Evolutionary conservation across 2,888 invertebrate species (phyloP).

Genomic region (Diplolepis rosae): DNA sequence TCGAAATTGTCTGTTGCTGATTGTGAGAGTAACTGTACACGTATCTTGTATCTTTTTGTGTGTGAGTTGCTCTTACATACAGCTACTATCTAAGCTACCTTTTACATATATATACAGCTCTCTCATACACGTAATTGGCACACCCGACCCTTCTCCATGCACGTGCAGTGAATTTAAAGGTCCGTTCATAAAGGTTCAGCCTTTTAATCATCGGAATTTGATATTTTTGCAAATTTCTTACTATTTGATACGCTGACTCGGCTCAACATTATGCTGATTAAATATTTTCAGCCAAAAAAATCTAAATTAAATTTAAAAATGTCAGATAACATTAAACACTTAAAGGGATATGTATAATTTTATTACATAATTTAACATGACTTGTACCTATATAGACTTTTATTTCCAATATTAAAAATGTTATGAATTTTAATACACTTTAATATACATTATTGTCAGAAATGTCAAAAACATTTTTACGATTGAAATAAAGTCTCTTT

Average conservation of each 20-base stretch:
- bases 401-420: too few relatives aligned
- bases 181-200: constrained; percentile 1
- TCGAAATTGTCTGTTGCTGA: constrained; percentile 8
- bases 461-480: too few relatives aligned
- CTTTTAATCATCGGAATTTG: constrained; percentile 10
- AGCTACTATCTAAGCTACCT: background rate
- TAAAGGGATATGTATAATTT: too few relatives aligned
- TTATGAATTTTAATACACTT: too few relatives aligned
- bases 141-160: too few relatives aligned
- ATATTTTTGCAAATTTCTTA: background rate
- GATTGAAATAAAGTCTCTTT: too few relatives aligned
- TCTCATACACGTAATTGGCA: background rate
- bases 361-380: too few relatives aligned
- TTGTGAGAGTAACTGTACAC: background rate
- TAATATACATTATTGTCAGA: too few relatives aligned
- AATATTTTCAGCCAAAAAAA: background rate
- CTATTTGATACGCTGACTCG: background rate
- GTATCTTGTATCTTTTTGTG: background rate
- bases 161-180: background rate
- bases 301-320: background rate
- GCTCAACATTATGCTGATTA: background rate
- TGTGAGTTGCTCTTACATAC: background rate
- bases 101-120: background rate
- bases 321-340: too few relatives aligned
- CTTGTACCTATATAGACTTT: too few relatives aligned